A percentile compares a stretch with the other conserved stretches of the same genome.
Conservation (phyloP, 2,888 invertebrate genomes). For the Eutolmus rufibarbis region DNA sequence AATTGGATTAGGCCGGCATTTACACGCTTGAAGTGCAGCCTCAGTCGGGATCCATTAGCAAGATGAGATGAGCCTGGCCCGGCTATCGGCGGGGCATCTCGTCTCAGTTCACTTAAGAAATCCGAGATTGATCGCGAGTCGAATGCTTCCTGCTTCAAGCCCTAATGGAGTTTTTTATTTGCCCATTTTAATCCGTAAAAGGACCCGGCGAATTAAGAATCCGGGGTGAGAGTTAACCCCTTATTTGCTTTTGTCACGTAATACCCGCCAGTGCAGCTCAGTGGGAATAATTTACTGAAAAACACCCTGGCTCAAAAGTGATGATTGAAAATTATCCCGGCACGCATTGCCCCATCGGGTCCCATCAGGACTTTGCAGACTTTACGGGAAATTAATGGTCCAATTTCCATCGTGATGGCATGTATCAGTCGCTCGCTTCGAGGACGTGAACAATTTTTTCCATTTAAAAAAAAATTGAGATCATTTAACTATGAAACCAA, state of each 20-base stretch:
- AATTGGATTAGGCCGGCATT: slow-evolving; percentile 15
- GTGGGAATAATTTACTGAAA: neutral
- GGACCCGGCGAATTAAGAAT: neutral
- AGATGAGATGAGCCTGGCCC: neutral
- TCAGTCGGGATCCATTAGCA: neutral
- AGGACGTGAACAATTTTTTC: neutral
- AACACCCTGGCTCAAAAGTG: neutral
- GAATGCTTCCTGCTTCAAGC: neutral
- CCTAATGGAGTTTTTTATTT: neutral
- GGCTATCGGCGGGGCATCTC: neutral
- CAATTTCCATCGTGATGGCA: neutral
- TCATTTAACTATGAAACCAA: neutral
- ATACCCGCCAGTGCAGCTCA: neutral
- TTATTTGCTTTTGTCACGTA: neutral
- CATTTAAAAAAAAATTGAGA: neutral
- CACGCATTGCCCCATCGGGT: neutral
- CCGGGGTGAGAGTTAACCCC: neutral
- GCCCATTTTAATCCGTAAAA: neutral
- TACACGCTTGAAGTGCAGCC: slow-evolving; percentile 9
- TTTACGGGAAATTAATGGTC: neutral
- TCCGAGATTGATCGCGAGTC: neutral
- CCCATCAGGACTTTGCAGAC: neutral
- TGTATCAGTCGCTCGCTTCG: neutral
- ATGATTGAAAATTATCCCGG: neutral
- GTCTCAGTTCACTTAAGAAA: neutral